Evolutionary conservation across 2,888 invertebrate genomes (phyloP), one percentile per base, ranked within the genome.

Genomic region (Drosophila suboccidentalis): DNA sequence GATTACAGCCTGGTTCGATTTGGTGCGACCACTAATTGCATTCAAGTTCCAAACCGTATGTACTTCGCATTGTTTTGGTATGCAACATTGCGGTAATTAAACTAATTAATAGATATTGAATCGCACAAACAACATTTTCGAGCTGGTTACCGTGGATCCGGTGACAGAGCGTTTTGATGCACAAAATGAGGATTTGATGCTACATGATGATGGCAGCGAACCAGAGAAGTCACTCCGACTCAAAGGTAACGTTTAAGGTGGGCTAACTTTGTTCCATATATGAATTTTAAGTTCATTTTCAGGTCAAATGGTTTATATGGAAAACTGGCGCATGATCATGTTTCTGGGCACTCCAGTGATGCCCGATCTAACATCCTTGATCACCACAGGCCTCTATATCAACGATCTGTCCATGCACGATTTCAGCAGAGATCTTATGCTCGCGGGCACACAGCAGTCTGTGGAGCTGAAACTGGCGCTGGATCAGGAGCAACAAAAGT

Each of bases 381-480:
- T 98, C 71, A 96, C 96, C 49, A 97, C 98, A 0, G 98, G 99
- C 0, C 94, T 99, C 0, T 99, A 98, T 92, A 98, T 99, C 91
- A 99, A 99, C 91, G 99, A 99, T 93, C 94, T 99, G 57, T 98
- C 98, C n/a, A 98, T 99, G 97, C 99, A 99, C 91, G 99, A 99
- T 91, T 99, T 98, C 80, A 98, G 98, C 94, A 95, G 97, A 92
- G 98, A 99, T 92, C 94, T 98, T 43, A 98, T 99, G 95, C 94
- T 99, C 87, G 98, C 98, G 34, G 98, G 98, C 34, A 98, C 98
- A 0, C 99, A 99, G 91, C 99, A 99, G 91, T 98, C 98, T 0
- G 98, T 99, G 0, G 99, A 99, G 92, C 93, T 99, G 46, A 99
- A 98, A 92, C 93, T 99, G 77, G 98, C 99, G 0, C 93, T 99